These are phyloP conservation scores for Channallabes apus DNA, from an alignment of 2,797 vertebrate genomes.

Conservation along the genomic window DNA sequence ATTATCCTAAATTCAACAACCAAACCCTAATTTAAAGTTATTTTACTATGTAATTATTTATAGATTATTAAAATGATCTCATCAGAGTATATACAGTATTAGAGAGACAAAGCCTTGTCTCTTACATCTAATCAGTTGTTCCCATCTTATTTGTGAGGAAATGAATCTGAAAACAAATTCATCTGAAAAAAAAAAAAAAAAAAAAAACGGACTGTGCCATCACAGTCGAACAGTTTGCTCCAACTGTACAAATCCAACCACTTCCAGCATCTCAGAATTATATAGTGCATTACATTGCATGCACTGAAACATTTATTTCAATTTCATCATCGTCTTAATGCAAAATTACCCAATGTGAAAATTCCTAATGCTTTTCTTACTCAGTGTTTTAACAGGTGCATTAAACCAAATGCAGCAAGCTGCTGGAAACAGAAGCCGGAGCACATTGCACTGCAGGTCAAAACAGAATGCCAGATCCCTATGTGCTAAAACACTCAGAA, in stretches of 20 bases:
- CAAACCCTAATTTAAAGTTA: conserved; percentile 17
- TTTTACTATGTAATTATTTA: conserved; percentile 6
- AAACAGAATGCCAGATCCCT: conserved; percentile 36
- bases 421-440: conserved; percentile 12
- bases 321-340: neutral
- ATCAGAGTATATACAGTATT: neutral
- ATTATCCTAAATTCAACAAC: neutral
- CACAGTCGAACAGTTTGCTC: neutral
- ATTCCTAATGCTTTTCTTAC: neutral
- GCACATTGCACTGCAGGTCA: conserved; percentile 25
- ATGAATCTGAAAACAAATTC: conserved; percentile 12
- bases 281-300: neutral
- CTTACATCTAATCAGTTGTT: conserved; percentile 9
- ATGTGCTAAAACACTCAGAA: conserved; percentile 17
- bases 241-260: neutral
- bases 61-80: neutral
- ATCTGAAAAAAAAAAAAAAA: too few species aligned
- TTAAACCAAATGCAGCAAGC: neutral
- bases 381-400: conserved; percentile 20
- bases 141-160: conserved; percentile 12
- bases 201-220: neutral
- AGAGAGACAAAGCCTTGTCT: neutral
- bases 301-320: neutral
- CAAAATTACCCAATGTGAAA: neutral
- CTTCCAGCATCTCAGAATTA: neutral